A percentile compares a stretch with the other conserved stretches of the same genome.
phyloP scores from a whole-genome alignment of 2,888 invertebrate species.

The Automeris io region DNA sequence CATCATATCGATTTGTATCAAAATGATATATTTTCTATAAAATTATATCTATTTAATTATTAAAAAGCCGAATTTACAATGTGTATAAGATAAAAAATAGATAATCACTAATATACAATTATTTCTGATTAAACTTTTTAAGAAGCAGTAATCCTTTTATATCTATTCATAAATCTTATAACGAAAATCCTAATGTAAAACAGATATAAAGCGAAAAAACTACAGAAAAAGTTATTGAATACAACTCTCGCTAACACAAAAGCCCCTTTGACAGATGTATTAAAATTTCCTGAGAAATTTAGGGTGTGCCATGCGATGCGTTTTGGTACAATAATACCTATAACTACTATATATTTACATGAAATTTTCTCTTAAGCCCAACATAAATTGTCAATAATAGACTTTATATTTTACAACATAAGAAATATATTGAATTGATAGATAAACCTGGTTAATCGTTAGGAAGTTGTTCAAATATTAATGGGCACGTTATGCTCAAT shows the following conservation, averaged over 20 bases:
- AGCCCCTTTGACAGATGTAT: slow-evolving; percentile 49
- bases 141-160: no score
- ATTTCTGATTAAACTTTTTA: no score
- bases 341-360: slow-evolving; percentile 31
- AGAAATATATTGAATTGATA: slow-evolving; percentile 18
- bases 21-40: no score
- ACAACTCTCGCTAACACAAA: slow-evolving; percentile 27
- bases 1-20: no score
- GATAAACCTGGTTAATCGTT: slow-evolving; percentile 45
- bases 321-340: slow-evolving; percentile 35
- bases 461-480: slow-evolving; percentile 72
- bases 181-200: no score
- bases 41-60: no score
- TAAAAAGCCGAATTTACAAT: no score
- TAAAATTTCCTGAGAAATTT: slow-evolving; percentile 63
- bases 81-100: no score
- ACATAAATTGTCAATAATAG: slow-evolving; percentile 15
- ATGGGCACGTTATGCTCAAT: slow-evolving; percentile 70
- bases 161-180: no score
- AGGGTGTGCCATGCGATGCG: slow-evolving; percentile 53
- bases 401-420: slow-evolving; percentile 23
- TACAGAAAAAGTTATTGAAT: slow-evolving; percentile 19
- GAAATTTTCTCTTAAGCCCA: slow-evolving; percentile 30
- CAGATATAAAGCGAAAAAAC: no score
- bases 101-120: no score